A percentile compares a stretch with the other conserved stretches of the same genome.
Conservation (phyloP, 92 coral and sea anemone species). For the Phymanthus crucifer region DNA sequence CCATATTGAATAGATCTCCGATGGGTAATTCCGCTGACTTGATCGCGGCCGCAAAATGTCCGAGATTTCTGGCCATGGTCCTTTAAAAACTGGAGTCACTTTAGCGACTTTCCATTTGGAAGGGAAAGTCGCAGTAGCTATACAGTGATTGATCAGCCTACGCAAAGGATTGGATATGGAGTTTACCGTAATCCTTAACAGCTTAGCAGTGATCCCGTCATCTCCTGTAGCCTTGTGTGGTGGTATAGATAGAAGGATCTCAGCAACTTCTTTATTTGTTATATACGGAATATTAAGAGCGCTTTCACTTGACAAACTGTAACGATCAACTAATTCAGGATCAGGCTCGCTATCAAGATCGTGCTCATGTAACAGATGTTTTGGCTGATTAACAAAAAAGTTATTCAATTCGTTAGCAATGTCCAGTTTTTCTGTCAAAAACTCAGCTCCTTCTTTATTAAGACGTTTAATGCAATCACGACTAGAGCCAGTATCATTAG, state of each 20-base stretch:
- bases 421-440: not conserved
- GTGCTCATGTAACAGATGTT: not conserved
- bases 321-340: not conserved
- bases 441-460: not conserved
- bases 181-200: not conserved
- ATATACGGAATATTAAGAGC: not conserved
- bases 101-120: not conserved
- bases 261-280: not conserved
- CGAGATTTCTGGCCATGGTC: not conserved
- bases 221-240: conserved; percentile 24
- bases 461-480: not conserved
- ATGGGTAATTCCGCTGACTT: too few species aligned
- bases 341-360: not conserved
- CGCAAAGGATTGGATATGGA: not conserved
- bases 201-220: not conserved
- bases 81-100: not conserved
- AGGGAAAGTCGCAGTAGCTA: not conserved
- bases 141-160: not conserved
- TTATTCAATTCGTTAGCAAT: not conserved
- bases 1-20: not conserved
- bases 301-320: not conserved
- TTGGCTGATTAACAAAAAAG: not conserved
- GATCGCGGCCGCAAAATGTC: too few species aligned
- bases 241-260: not conserved
- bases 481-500: conserved; percentile 1